These are phyloP conservation scores for Pheosia gnoma DNA, from an alignment of 2,888 invertebrate species.

Conservation along the genomic window DNA sequence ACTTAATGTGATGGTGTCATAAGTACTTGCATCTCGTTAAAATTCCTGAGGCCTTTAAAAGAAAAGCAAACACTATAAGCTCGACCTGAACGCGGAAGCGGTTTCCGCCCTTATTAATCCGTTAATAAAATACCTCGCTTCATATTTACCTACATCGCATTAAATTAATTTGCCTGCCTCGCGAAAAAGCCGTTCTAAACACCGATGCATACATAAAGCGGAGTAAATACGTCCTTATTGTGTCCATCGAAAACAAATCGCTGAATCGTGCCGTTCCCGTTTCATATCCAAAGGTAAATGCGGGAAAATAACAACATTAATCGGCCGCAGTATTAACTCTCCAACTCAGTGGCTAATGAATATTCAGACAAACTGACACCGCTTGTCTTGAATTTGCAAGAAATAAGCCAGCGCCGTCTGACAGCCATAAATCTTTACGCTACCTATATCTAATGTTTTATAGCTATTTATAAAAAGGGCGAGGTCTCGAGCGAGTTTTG, in stretches of 20 bases:
- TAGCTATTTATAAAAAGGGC: conserved; percentile 16
- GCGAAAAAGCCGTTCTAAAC: conserved; percentile 49
- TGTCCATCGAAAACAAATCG: conserved; percentile 54
- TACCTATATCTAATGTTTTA: conserved; percentile 36
- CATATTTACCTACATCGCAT: conserved; percentile 26
- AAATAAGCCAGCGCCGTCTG: conserved; percentile 63
- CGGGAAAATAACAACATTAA: conserved; percentile 52
- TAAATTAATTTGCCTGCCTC: conserved; percentile 44
- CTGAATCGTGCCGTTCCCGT: conserved; percentile 41
- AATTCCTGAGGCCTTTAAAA: conserved; percentile 28
- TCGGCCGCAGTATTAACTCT: conserved; percentile 60
- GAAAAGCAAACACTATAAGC: conserved; percentile 21
- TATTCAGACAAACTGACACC: conserved; percentile 70
- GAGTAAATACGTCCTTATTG: conserved; percentile 48
- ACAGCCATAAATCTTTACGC: conserved; percentile 57
- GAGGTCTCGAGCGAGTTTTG: conserved; percentile 7
- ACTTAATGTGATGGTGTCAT: conserved; percentile 60
- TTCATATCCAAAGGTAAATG: conserved; percentile 35
- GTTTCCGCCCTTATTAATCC: conserved; percentile 25
- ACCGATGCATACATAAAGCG: conserved; percentile 38
- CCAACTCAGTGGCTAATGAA: conserved; percentile 61
- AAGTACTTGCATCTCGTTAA: conserved; percentile 36
- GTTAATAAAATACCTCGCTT: conserved; percentile 30
- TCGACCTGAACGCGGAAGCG: conserved; percentile 15
- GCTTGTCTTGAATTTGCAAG: conserved; percentile 68